These are phyloP conservation scores for Sternarchorhynchus goeldii DNA, from an alignment of 2,797 vertebrate genomes.

Conservation along the genomic window DNA sequence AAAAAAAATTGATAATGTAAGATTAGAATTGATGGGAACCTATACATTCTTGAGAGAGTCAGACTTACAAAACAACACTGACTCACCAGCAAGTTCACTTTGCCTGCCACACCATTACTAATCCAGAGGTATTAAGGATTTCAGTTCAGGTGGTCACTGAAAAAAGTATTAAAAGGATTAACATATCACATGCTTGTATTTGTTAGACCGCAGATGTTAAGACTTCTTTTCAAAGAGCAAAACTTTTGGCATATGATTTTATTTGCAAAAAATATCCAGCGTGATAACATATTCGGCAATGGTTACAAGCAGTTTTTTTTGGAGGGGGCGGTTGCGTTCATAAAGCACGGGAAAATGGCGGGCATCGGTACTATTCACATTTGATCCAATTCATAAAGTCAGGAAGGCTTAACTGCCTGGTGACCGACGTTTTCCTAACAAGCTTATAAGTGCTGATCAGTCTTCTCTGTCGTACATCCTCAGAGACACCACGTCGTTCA, in stretches of 20 bases:
- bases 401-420: no score
- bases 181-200: conserved; percentile 57
- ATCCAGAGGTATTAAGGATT: conserved; percentile 54
- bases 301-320: no score
- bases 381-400: no score
- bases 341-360: not conserved
- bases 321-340: no score
- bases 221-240: conserved; percentile 40
- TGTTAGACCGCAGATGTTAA: conserved; percentile 43
- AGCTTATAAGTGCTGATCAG: conserved; percentile 62
- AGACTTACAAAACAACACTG: conserved; percentile 23
- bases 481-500: conserved; percentile 82
- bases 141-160: conserved; percentile 47
- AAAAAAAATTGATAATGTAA: not conserved
- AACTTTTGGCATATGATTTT: not conserved
- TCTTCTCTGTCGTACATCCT: conserved; percentile 83
- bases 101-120: conserved; percentile 47
- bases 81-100: conserved; percentile 14
- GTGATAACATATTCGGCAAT: no score
- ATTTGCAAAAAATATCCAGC: no score
- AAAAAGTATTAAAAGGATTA: conserved; percentile 52
- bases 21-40: conserved; percentile 20
- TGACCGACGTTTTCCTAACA: not conserved
- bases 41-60: conserved; percentile 27
- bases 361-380: not conserved